A percentile compares a stretch with the other conserved stretches of the same genome.
Evolutionary conservation across 2,888 invertebrate genomes (phyloP).

Genomic region (Erpobdella octoculata): DNA sequence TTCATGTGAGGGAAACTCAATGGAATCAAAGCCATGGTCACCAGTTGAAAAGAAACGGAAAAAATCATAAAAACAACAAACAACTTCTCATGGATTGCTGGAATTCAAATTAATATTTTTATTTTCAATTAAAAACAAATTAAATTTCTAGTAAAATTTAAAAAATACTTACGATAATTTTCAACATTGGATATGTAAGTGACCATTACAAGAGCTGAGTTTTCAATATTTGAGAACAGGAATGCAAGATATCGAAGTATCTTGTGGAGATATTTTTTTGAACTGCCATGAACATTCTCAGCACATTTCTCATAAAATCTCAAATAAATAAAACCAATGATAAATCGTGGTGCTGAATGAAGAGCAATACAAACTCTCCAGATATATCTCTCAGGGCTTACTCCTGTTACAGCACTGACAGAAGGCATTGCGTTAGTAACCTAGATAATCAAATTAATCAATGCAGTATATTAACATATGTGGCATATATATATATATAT

Average conservation of each 20-base stretch:
- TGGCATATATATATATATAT: too few species aligned
- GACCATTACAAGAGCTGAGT: constrained; percentile 73
- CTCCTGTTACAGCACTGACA: constrained; percentile 84
- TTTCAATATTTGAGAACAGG: constrained; percentile 75
- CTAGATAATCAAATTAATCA: constrained; percentile 55
- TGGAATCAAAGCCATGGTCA: constrained; percentile 60
- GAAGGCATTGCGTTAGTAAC: constrained; percentile 88
- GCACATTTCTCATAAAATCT: constrained; percentile 62
- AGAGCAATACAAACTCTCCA: constrained; percentile 86
- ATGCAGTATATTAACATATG: not conserved
- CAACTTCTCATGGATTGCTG: constrained; percentile 62
- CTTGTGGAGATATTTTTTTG: constrained; percentile 25
- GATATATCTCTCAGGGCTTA: constrained; percentile 78
- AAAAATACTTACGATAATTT: constrained; percentile 68
- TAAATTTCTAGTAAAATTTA: not conserved
- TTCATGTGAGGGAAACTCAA: constrained; percentile 36
- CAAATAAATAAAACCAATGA: constrained; percentile 72
- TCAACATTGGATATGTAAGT: constrained; percentile 84
- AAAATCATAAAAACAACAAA: constrained; percentile 79
- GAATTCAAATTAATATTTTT: not conserved
- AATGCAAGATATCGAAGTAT: constrained; percentile 30
- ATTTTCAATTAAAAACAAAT: constrained; percentile 20
- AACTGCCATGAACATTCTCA: not conserved
- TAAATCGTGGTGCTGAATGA: constrained; percentile 73
- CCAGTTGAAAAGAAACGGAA: constrained; percentile 78